These are phyloP conservation scores for Smutsia temminckii DNA, from an alignment of 2,797 vertebrate genomes.

Conservation along the genomic window DNA sequence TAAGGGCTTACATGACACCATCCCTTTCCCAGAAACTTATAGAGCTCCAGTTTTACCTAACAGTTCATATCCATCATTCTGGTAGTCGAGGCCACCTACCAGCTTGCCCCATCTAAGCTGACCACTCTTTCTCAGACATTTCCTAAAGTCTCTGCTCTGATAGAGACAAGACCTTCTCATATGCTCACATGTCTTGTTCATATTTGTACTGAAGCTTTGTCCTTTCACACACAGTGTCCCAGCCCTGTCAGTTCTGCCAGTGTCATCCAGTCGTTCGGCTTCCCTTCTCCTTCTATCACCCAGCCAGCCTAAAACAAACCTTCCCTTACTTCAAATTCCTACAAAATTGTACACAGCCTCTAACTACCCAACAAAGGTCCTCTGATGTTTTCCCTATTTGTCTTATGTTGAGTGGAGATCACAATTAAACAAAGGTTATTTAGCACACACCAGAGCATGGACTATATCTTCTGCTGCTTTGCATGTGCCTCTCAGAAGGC, in stretches of 20 bases:
- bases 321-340: neutral
- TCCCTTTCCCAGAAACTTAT: neutral
- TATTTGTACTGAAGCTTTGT: neutral
- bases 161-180: neutral
- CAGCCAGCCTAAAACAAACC: neutral
- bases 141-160: neutral
- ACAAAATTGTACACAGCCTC: neutral
- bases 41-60: neutral
- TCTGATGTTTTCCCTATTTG: neutral
- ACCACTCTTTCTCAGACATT: neutral
- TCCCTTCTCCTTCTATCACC: neutral
- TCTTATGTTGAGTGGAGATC: neutral
- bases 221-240: neutral
- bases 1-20: neutral
- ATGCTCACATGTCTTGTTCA: neutral
- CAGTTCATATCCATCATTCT: neutral
- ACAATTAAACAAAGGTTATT: neutral
- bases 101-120: neutral
- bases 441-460: neutral
- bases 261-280: neutral
- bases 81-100: neutral
- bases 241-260: neutral
- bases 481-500: neutral
- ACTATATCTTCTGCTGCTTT: neutral
- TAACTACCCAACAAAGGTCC: neutral